phyloP scores from a whole-genome alignment of 2,888 invertebrate genomes.

The Megalurothrips usitatus region DNA sequence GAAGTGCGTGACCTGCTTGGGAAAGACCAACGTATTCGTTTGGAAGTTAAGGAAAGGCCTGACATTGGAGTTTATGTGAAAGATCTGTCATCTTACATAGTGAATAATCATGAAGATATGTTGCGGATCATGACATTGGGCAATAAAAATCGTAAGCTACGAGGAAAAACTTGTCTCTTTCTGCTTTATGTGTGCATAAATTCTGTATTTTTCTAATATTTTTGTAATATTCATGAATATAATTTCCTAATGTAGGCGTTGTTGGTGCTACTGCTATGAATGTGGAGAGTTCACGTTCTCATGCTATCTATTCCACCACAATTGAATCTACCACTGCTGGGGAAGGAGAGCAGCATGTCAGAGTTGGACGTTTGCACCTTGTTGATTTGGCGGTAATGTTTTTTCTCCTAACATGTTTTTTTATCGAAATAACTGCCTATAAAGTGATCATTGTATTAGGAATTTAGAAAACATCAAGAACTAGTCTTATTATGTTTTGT shows the following conservation, averaged over 20 bases:
- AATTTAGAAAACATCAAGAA: constrained; percentile 18
- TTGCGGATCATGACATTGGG: constrained; percentile 93
- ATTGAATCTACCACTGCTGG: constrained; percentile 90
- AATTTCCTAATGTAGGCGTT: constrained; percentile 49
- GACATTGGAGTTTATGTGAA: constrained; percentile 98
- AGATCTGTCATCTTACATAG: constrained; percentile 95
- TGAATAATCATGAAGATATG: constrained; percentile 92
- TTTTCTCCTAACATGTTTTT: constrained; percentile 30
- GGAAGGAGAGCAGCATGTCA: constrained; percentile 77
- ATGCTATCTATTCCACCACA: constrained; percentile 97
- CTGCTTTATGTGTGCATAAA: background rate
- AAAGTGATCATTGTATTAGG: background rate
- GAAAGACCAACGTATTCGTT: constrained; percentile 63
- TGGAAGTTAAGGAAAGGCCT: constrained; percentile 92
- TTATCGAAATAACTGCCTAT: constrained; percentile 27
- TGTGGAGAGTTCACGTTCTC: constrained; percentile 90
- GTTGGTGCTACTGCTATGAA: constrained; percentile 97
- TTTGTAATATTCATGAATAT: constrained; percentile 15
- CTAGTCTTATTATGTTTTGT: constrained; percentile 35
- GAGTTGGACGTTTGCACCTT: constrained; percentile 94
- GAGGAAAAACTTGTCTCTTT: background rate
- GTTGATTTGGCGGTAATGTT: constrained; percentile 88
- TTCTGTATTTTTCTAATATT: constrained; percentile 8
- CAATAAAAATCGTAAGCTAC: constrained; percentile 79
- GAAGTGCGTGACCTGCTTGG: constrained; percentile 93